phyloP scores from a whole-genome alignment of 2,888 invertebrate species.

The Pseudolycoriella hygida region DNA sequence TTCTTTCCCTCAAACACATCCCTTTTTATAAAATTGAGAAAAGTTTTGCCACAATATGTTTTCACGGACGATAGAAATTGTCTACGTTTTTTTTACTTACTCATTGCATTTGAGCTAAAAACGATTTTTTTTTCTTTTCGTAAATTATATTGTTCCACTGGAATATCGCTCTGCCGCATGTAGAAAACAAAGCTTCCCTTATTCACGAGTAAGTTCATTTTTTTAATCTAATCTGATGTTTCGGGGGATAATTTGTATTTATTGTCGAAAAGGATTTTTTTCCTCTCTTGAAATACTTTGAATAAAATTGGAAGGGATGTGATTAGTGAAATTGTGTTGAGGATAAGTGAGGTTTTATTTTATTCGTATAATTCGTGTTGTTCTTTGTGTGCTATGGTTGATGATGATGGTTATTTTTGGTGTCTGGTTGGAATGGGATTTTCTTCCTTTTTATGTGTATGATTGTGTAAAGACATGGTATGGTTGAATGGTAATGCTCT shows the following conservation, averaged over 20 bases:
- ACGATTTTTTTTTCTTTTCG: not conserved
- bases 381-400: not conserved
- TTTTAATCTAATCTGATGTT: conserved; percentile 4
- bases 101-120: not conserved
- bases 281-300: not conserved
- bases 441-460: not conserved
- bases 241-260: conserved; percentile 4
- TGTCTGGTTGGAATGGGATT: not conserved
- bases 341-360: not conserved
- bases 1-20: too few species aligned
- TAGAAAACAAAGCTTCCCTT: not conserved
- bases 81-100: not conserved
- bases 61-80: too few species aligned
- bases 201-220: not conserved
- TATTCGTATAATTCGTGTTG: not conserved
- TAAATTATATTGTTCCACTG: not conserved
- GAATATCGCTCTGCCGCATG: not conserved
- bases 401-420: not conserved
- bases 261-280: conserved; percentile 1
- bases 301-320: not conserved
- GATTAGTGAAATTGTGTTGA: conserved; percentile 1
- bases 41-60: too few species aligned
- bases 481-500: too few species aligned
- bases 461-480: too few species aligned
- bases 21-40: too few species aligned